Evolutionary conservation across 2,888 invertebrate genomes (phyloP), one percentile per base, ranked within the genome.

Genomic region (Pyrrhosoma nymphula): DNA sequence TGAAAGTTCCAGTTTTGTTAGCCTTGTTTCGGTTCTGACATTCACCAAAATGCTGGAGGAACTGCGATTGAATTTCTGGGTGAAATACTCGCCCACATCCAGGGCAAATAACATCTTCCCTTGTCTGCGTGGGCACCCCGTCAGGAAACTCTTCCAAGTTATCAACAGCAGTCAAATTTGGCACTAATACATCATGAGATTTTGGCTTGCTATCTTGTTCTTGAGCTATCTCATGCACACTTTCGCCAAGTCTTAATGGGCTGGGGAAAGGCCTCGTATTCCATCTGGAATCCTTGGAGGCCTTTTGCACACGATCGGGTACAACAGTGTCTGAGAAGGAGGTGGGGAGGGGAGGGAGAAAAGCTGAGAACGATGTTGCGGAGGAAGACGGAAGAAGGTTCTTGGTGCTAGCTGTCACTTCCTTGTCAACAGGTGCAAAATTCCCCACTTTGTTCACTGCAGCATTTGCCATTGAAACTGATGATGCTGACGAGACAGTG

Each of bases 11-110:
- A 55, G 69, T n/a, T 93, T 93, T 93, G 18, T 63, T 93, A 47
- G 93, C 93, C 69, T 93, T 93, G n/a, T 93, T 93, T 69, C 69
- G 69, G 69, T 95, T 96, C 90, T 96, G 96, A 95, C 96, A 96
- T 55, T 95, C 95, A 95, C 96, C 96, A 95, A 96, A 96, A 95
- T 96, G 96, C 91, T 96, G 96, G n/a, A 96, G 95, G 95, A 96
- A 96, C 95, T 96, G 95, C 0, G 96, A 95, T 89, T 96, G 96
- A 90, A 96, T 96, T n/a, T 96, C 96, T 39, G 96, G 96, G 18
- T 96, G 96, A 95, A 96, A 96, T 16, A 96, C 96, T 95, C 96
- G 95, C 55, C 96, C 96, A 95, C 96, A 96, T 35, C 96, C 96
- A 3, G 96, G 96, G 90, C 96, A 96, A 56, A 96, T 96, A 16